Evolutionary conservation across 2,797 vertebrate genomes (phyloP).

Genomic region (Podarcis siculus): DNA sequence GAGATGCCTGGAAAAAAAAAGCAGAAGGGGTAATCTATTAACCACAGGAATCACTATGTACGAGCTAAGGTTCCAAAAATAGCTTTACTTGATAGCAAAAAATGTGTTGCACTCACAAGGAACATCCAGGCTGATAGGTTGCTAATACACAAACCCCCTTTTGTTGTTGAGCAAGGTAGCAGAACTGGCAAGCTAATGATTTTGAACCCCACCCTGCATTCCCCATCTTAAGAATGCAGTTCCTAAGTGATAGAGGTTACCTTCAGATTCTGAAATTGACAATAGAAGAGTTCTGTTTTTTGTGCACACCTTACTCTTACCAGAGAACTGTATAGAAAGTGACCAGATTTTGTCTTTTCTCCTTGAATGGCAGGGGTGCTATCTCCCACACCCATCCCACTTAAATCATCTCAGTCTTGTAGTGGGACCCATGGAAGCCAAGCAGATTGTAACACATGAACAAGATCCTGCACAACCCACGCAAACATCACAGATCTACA

Average conservation of each 20-base stretch:
- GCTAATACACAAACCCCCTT: neutral
- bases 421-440: neutral
- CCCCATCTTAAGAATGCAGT: neutral
- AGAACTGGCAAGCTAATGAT: neutral
- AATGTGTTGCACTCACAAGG: neutral
- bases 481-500: neutral
- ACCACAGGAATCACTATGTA: neutral
- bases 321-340: neutral
- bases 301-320: neutral
- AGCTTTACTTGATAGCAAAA: conserved; percentile 12
- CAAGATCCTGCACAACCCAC: neutral
- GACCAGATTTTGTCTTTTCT: neutral
- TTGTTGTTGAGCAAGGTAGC: neutral
- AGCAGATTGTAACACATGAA: neutral
- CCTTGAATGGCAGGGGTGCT: neutral
- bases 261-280: neutral
- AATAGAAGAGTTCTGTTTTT: neutral
- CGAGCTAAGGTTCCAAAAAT: neutral
- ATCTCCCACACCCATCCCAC: neutral
- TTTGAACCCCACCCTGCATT: neutral
- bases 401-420: neutral
- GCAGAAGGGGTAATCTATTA: conserved; percentile 1
- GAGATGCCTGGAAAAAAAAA: conserved; percentile 85
- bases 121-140: neutral
- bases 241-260: neutral